Evolutionary conservation across 1,140 invertebrate genomes (phyloP).

Genomic region (Sitophilus oryzae): DNA sequence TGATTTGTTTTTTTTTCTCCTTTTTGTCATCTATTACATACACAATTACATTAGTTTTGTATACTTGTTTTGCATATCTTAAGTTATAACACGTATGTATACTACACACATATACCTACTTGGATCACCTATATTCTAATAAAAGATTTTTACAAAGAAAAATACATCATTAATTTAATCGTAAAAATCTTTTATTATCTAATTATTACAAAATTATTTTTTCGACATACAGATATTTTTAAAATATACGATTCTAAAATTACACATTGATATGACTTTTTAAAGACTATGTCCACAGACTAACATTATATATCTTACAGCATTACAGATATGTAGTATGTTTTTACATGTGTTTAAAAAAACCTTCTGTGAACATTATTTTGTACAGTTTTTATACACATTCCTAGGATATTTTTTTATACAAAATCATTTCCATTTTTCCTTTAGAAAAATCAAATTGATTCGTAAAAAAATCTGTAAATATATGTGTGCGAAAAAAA

Average conservation of each 20-base stretch:
- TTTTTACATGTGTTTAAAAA: constrained; percentile 18
- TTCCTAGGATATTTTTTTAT: too few relatives aligned
- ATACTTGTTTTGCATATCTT: constrained; percentile 7
- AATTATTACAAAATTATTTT: background rate
- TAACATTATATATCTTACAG: constrained; percentile 19
- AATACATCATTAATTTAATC: background rate
- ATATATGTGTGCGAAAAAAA: constrained; percentile 10
- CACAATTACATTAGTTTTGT: constrained; percentile 1
- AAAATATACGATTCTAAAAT: constrained; percentile 15
- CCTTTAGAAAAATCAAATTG: background rate
- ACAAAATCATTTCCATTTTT: background rate
- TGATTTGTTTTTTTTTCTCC: background rate
- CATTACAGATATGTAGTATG: constrained; percentile 19
- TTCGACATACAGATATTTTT: constrained; percentile 2
- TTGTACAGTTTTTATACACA: constrained; percentile 17
- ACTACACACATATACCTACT: constrained; percentile 45
- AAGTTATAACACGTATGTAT: constrained; percentile 28
- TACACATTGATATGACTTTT: constrained; percentile 40
- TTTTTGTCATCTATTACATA: background rate
- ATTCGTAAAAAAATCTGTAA: constrained; percentile 1
- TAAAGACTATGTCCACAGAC: constrained; percentile 28
- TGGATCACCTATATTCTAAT: constrained; percentile 24
- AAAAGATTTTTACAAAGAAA: constrained; percentile 1
- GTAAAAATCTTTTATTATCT: background rate
- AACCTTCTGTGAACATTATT: constrained; percentile 24